Percentiles rank a stretch among this genome's conserved stretches.
phyloP scores from a whole-genome alignment of 2,113 vertebrate species.

The Manacus vitellinus region DNA sequence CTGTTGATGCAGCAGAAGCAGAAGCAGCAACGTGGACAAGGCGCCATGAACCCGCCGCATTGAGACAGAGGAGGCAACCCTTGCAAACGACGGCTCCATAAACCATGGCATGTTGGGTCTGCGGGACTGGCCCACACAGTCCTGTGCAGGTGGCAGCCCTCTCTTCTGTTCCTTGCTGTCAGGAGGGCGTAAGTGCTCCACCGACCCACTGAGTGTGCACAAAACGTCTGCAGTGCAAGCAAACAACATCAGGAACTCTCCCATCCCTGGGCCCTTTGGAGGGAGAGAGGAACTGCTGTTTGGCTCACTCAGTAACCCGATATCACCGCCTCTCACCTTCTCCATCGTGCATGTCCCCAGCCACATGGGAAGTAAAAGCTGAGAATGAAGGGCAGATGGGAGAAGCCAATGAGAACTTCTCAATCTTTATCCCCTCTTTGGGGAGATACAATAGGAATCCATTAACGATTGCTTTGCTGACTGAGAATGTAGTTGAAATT shows the following conservation, averaged over 20 bases:
- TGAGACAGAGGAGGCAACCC: slow-evolving; percentile 81
- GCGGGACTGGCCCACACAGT: slow-evolving; percentile 81
- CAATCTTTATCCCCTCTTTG: slow-evolving; percentile 74
- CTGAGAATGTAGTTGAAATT: slow-evolving; percentile 83
- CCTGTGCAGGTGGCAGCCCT: slow-evolving; percentile 85
- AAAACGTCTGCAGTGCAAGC: slow-evolving; percentile 79
- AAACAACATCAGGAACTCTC: slow-evolving; percentile 77
- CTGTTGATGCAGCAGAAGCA: slow-evolving; percentile 99
- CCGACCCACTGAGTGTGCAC: slow-evolving; percentile 83
- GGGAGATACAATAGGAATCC: slow-evolving; percentile 79
- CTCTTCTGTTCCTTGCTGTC: slow-evolving; percentile 84
- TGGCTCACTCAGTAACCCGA: slow-evolving; percentile 76
- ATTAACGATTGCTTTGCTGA: slow-evolving; percentile 83
- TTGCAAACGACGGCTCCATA: slow-evolving; percentile 80
- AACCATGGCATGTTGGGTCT: slow-evolving; percentile 88
- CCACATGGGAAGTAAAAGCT: slow-evolving; percentile 75
- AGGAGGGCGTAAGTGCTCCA: slow-evolving; percentile 87
- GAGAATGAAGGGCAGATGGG: slow-evolving; percentile 76
- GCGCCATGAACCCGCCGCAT: slow-evolving; percentile 97
- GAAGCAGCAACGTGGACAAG: slow-evolving; percentile 97
- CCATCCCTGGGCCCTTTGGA: slow-evolving; percentile 69
- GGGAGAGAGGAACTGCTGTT: slow-evolving; percentile 80
- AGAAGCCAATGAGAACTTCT: slow-evolving; percentile 79
- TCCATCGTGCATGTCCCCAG: slow-evolving; percentile 79
- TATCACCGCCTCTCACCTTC: slow-evolving; percentile 78